Evolutionary conservation across 2,113 vertebrate genomes (phyloP), one percentile per base, ranked within the genome.

Genomic region (Petaurus breviceps): DNA sequence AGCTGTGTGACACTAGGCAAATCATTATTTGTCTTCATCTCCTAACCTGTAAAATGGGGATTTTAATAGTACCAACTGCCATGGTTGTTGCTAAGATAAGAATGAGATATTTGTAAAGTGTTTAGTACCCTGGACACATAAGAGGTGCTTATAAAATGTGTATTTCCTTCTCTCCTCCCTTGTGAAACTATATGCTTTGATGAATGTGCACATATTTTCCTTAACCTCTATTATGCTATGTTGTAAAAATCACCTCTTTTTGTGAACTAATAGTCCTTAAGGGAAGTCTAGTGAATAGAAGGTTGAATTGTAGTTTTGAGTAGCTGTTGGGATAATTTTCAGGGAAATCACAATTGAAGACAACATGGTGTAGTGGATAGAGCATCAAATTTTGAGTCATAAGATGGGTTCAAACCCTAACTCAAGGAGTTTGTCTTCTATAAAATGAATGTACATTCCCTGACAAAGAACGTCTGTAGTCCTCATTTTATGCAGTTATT

Each of bases 401-500:
- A 68, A 68, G 61, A 37, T 37, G 55, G 28, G 26, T 61, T 61
- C 55, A 61, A 61, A 61, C 55, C 26, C 26, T 12, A 1, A 68
- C 31, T 68, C 61, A 37, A 37, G 61, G 4, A 49, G 52, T 14
- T 94, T 92, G 61, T 84, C 1, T n/a, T 93, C 26, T 92, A 50
- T 93, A 95, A 95, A 96, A 90, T 51, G 2, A 6, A 52, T 92
- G 26, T 37, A 37, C 6, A n/a, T 93, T 24, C 91, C 25, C 61
- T 68, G 61, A 57, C 50, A 46, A 7, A 95, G 24, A 95, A 84
- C 91, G 8, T 0, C 0, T 47, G 50, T 22, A 91, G 49, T 8
- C 3, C 51, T 50, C 84, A 84, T 10, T 92, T 94, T 26, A 19
- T 31, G 3, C 28, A 68, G 57, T 31, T 37, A 68, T 91, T 95